Evolutionary conservation across 2,113 vertebrate species (phyloP).

Genomic region (Phyllostomus discolor): DNA sequence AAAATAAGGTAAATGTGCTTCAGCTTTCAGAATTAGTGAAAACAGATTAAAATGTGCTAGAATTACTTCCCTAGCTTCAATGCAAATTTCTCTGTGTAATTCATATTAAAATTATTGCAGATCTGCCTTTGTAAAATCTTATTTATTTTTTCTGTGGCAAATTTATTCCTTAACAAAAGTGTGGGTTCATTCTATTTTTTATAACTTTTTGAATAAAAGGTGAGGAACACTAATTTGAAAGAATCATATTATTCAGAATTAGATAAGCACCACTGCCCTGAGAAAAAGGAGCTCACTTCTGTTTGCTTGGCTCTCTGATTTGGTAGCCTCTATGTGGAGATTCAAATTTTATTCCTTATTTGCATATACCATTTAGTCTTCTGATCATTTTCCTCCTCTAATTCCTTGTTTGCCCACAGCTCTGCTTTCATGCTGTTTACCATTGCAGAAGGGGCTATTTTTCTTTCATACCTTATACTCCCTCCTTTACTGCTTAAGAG

Average conservation of each 20-base stretch:
- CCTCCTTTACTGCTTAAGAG: neutral
- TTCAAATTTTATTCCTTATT: slow-evolving; percentile 24
- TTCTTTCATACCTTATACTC: slow-evolving; percentile 5
- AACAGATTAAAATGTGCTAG: neutral
- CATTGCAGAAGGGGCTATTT: neutral
- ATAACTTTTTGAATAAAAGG: neutral
- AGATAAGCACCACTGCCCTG: neutral
- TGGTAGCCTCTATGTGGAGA: neutral
- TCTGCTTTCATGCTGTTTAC: slow-evolving; percentile 4
- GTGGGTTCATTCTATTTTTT: neutral
- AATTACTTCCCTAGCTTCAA: slow-evolving; percentile 30
- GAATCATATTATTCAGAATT: slow-evolving; percentile 19
- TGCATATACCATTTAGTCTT: neutral
- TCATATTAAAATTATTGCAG: slow-evolving; percentile 43
- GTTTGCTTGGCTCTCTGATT: neutral
- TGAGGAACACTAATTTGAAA: neutral
- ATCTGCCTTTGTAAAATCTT: slow-evolving; percentile 13
- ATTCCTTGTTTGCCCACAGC: neutral
- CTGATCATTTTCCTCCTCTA: neutral
- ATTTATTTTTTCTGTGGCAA: neutral
- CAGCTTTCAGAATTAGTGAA: neutral
- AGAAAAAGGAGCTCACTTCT: neutral
- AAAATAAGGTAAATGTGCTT: neutral
- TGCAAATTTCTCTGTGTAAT: neutral
- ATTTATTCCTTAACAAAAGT: slow-evolving; percentile 12